Percentiles rank a stretch among this genome's conserved stretches.
These are phyloP conservation scores for Pristionchus pacificus DNA, from an alignment of 1,140 invertebrate genomes.

Conservation along the genomic window DNA sequence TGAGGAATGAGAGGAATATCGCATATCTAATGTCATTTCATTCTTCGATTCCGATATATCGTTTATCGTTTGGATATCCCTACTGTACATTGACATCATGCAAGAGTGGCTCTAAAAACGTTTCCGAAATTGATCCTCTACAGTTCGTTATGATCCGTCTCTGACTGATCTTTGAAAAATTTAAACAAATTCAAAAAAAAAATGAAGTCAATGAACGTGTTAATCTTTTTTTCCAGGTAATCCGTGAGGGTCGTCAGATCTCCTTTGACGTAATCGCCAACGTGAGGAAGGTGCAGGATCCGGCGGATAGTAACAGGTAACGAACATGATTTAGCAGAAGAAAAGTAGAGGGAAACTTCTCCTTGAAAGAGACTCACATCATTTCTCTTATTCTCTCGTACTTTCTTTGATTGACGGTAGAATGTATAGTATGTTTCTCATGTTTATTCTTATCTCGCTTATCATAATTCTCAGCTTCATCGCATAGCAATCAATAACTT, in stretches of 20 bases:
- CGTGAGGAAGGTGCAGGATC: slow-evolving; percentile 48
- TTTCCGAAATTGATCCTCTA: too few relatives aligned
- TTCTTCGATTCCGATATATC: too few relatives aligned
- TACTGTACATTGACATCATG: too few relatives aligned
- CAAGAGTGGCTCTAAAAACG: too few relatives aligned
- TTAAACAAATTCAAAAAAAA: too few relatives aligned
- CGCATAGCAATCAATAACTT: neutral
- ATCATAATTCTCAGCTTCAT: neutral
- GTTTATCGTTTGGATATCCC: too few relatives aligned
- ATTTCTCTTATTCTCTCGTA: neutral
- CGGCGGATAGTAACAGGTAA: slow-evolving; percentile 25
- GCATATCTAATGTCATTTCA: too few relatives aligned
- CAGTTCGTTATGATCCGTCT: too few relatives aligned
- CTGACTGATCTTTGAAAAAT: too few relatives aligned
- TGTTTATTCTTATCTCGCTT: neutral
- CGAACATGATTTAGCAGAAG: too few relatives aligned
- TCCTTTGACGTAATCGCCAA: slow-evolving; percentile 56
- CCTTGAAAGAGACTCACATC: slow-evolving; percentile 4
- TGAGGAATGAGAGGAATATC: too few relatives aligned
- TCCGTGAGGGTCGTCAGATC: slow-evolving; percentile 50
- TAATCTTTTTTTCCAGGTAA: slow-evolving; percentile 17
- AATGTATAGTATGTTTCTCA: neutral
- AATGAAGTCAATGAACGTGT: neutral
- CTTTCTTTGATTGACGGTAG: neutral
- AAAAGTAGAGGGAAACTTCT: too few relatives aligned